phyloP scores from a whole-genome alignment of 2,797 vertebrate species.

The Eulemur coronatus region DNA sequence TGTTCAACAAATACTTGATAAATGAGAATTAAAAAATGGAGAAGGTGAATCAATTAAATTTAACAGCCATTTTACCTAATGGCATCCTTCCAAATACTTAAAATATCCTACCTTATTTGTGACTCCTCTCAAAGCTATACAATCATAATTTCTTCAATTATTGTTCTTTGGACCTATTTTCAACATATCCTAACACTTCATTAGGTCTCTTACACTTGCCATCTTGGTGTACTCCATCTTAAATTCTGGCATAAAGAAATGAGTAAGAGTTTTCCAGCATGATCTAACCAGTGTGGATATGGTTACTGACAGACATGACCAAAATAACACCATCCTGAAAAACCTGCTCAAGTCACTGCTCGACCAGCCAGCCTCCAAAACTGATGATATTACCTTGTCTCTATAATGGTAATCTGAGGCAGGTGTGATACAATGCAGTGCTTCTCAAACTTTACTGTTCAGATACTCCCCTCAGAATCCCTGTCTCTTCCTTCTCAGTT shows the following conservation, averaged over 20 bases:
- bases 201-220: not conserved
- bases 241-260: constrained; percentile 11
- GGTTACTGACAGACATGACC: not conserved
- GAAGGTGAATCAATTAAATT: not conserved
- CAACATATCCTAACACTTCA: not conserved
- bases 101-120: not conserved
- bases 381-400: not conserved
- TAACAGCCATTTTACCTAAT: not conserved
- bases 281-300: not conserved
- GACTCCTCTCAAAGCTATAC: not conserved
- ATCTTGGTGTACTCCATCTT: not conserved
- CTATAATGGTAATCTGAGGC: not conserved
- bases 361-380: not conserved
- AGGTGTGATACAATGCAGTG: not conserved
- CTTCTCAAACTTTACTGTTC: not conserved
- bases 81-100: not conserved
- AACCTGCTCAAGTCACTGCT: not conserved
- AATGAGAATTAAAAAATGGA: not conserved
- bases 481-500: not conserved
- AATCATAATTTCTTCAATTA: not conserved
- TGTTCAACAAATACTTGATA: not conserved
- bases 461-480: not conserved
- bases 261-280: not conserved
- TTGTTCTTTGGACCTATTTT: not conserved
- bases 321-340: not conserved